Base-by-base conservation (phyloP, 2,113 vertebrate species). In the Sander vitreus region DNA sequence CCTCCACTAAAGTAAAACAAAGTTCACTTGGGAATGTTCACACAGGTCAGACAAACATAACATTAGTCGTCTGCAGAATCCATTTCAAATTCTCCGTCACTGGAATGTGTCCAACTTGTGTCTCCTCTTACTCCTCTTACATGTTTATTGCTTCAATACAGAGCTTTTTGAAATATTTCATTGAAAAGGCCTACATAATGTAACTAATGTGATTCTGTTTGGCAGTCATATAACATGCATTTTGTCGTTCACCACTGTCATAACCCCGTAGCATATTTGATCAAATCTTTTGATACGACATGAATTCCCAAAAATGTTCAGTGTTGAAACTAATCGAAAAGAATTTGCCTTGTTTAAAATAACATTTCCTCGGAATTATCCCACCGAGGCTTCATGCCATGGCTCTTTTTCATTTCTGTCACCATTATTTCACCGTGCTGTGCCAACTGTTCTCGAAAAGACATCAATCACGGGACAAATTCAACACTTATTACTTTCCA, bases 11-110 rank as follows among this genome's bases (percentile, higher is more conserved):
- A 70, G 64, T 74, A 54, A 84, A 80, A 80, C 62, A 82, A 82
- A 87, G 78, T 73, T 89, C 57, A 69, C 39, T 6, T 36, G 2
- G 27, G 27, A 76, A 43, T 18, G 59, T 54, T 76, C 63, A 77
- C 51, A 60, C 63, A 70, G 80, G 75, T 80, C 66, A 73, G 63
- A 74, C 63, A 82, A 85, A 87, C 57, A 80, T 51, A 55, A 53
- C 33, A 80, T 64, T 64, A 53, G 30, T 18, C 48, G 2, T 72
- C 76, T 48, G 53, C 30, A 7, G 64, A 53, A 48, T 55, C 54
- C 19, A n/a, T 55, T 55, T 77, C 43, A 30, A 62, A 54, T 64
- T 54, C 72, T 39, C 27, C n/a, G 47, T 25, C 25, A 7, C 66
- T 69, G 51, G 69, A 78, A 57, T 12, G 23, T 23, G 68, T 73